Evolutionary conservation across 2,888 invertebrate genomes (phyloP).

Genomic region (Cetonia aurata): DNA sequence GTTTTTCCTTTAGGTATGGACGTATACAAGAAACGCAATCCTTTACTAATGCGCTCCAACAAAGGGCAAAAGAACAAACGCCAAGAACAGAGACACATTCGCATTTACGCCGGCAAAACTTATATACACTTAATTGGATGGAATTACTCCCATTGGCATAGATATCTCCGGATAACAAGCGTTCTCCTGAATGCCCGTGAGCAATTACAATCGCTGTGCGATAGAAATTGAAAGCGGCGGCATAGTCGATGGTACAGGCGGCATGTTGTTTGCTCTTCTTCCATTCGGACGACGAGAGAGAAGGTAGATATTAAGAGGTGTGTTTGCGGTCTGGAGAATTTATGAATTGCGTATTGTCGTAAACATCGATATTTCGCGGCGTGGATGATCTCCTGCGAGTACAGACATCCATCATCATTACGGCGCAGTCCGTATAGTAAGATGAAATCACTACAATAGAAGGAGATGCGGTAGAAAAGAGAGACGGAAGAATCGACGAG

Average conservation of each 20-base stretch:
- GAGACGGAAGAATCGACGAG: too few species aligned
- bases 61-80: too few species aligned
- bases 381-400: not conserved
- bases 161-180: conserved; percentile 19
- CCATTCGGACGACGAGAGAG: not conserved
- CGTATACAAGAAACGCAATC: not conserved
- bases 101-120: too few species aligned
- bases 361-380: conserved; percentile 8
- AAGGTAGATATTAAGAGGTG: not conserved
- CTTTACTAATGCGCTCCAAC: not conserved
- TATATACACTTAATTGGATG: conserved; percentile 27
- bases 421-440: too few species aligned
- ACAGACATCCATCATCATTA: conserved; percentile 23
- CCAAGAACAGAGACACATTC: too few species aligned
- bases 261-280: not conserved
- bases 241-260: too few species aligned
- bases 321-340: not conserved
- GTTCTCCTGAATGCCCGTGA: conserved; percentile 10
- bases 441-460: too few species aligned
- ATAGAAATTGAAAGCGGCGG: conserved; percentile 21
- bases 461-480: too few species aligned
- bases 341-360: conserved; percentile 15
- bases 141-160: conserved; percentile 38
- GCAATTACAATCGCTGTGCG: conserved; percentile 26
- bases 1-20: not conserved